A percentile compares a stretch with the other conserved stretches of the same genome.
Conservation (phyloP, 2,113 vertebrate genomes). For the Eulemur rufifrons region DNA sequence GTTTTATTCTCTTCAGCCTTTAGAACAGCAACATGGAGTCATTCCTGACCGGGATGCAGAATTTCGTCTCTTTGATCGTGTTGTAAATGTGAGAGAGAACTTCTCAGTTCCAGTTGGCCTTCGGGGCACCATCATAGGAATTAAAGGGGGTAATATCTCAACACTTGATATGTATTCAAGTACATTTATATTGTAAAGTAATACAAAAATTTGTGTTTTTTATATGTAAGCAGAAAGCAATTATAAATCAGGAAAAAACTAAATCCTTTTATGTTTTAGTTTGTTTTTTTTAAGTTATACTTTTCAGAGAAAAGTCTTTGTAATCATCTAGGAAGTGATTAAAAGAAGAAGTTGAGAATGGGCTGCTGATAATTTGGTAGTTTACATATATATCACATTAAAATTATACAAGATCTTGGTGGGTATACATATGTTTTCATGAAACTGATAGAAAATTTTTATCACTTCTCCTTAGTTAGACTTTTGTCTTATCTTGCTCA, state of each 20-base stretch:
- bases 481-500: background rate
- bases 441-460: constrained; percentile 3
- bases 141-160: constrained; percentile 93
- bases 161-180: background rate
- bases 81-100: constrained; percentile 96
- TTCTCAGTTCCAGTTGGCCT: constrained; percentile 96
- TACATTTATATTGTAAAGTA: background rate
- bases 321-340: constrained; percentile 40
- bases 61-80: constrained; percentile 95
- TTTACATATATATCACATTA: background rate
- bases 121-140: constrained; percentile 95
- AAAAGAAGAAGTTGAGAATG: background rate
- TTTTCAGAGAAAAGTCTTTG: constrained; percentile 52
- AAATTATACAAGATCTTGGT: background rate
- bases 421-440: background rate
- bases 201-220: background rate
- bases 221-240: constrained; percentile 11
- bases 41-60: constrained; percentile 94
- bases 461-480: background rate
- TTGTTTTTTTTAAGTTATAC: background rate
- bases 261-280: constrained; percentile 12
- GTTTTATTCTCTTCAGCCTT: constrained; percentile 85
- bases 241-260: background rate
- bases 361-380: background rate
- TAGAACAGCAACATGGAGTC: constrained; percentile 96